These are phyloP conservation scores for Pseudococcus jackbeardsleyi DNA, from an alignment of 2,888 invertebrate genomes.

Conservation along the genomic window DNA sequence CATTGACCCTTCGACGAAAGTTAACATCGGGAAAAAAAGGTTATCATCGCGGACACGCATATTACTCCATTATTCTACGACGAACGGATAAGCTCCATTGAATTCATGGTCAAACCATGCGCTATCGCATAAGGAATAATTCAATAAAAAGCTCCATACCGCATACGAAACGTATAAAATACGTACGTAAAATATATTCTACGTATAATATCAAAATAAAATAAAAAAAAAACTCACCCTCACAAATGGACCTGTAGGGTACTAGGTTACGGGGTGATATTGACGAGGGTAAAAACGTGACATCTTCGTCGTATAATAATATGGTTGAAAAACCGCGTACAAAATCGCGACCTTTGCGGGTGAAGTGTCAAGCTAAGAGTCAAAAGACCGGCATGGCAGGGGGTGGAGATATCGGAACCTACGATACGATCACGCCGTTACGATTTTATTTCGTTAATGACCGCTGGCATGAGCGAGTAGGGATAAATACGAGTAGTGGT, in stretches of 20 bases:
- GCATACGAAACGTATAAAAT: not conserved
- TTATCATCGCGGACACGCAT: not conserved
- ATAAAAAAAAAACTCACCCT: slow-evolving; percentile 11
- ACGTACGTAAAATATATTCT: not conserved
- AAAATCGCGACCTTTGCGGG: not conserved
- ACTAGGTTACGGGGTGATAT: slow-evolving; percentile 30
- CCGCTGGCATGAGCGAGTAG: not conserved
- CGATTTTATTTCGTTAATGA: slow-evolving; percentile 31
- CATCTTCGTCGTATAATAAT: not conserved
- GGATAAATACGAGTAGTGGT: not conserved
- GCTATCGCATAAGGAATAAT: not conserved
- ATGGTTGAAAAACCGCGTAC: not conserved
- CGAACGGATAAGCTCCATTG: slow-evolving; percentile 4
- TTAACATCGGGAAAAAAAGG: not conserved
- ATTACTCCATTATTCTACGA: not conserved
- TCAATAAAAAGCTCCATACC: slow-evolving; percentile 23
- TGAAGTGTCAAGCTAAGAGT: not conserved
- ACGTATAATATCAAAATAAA: not conserved
- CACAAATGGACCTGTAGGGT: slow-evolving; percentile 11
- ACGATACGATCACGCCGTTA: not conserved
- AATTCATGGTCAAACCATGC: not conserved
- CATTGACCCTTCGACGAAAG: not conserved
- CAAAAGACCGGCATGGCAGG: not conserved
- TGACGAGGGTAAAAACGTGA: slow-evolving; percentile 43
- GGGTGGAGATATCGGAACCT: not conserved